Base-by-base conservation (phyloP, 2,113 vertebrate species). In the Rynchops niger region DNA sequence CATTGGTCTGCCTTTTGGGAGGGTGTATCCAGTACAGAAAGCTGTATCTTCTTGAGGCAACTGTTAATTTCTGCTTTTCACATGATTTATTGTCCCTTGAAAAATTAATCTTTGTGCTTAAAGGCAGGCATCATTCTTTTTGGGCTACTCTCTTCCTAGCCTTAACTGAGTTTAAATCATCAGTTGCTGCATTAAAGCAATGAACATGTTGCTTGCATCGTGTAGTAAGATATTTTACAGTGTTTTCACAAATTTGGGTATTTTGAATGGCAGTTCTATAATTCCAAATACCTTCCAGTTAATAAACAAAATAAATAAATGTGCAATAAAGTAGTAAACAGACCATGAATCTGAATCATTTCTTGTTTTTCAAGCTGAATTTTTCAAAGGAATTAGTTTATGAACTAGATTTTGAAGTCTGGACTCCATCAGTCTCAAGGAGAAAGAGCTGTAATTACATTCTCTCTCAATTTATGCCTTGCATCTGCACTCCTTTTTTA, bases 341-440 rank as follows among this genome's bases (percentile, higher is more conserved):
- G 82, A 82, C 34, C 82, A 62, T 91, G 91, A 80, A 94, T 95
- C 78, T 93, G 86, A 95, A 95, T 94, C 56, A 69, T 53, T 82
- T 88, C 50, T 92, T 95, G 72, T 87, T 97, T 95, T 82, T 91
- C 70, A 80, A 88, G 82, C 50, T 90, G 55, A 88, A 45, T 95
- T 95, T 91, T 95, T 91, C 74, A 87, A 70, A 71, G 62, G 91
- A 97, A 96, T 97, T 92, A 91, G 95, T 96, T 97, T 96, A 91
- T 78, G 92, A 90, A 81, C 66, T 94, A 73, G 59, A 59, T 93
- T 88, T 95, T 94, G 87, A 95, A 94, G 94, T 95, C 97, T 97
- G 96, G 94, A 86, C 86, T 97, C 91, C 86, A 94, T 97, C 96
- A 97, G 82, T 96, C 91, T 97, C 20, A 2, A 88, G 89, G 79